Evolutionary conservation across 2,888 invertebrate species (phyloP).

Genomic region (Chrysotoxum bicinctum): DNA sequence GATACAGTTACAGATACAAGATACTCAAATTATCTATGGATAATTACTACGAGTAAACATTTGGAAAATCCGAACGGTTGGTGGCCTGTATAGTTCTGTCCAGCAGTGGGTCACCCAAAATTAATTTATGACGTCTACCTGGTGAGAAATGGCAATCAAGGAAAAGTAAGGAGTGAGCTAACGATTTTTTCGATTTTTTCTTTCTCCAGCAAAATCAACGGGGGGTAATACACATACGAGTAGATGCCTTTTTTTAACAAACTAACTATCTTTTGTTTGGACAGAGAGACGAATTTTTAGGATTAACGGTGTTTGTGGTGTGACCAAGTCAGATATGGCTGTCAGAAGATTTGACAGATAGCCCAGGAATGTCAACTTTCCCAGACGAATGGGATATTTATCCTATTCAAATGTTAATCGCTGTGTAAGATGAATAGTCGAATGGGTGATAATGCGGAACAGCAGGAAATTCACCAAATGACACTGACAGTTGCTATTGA

Average conservation of each 20-base stretch:
- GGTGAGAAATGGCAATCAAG: slow-evolving; percentile 62
- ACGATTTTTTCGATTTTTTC: slow-evolving; percentile 8
- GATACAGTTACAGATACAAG: slow-evolving; percentile 10
- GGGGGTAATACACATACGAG: slow-evolving; percentile 13
- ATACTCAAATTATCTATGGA: slow-evolving; percentile 51
- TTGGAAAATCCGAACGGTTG: slow-evolving; percentile 36
- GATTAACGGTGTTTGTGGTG: slow-evolving; percentile 47
- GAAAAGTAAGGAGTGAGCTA: slow-evolving; percentile 23
- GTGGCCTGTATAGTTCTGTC: slow-evolving; percentile 26
- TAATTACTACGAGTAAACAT: slow-evolving; percentile 57
- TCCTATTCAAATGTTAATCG: slow-evolving; percentile 55
- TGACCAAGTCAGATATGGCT: slow-evolving; percentile 5
- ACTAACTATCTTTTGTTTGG: slow-evolving; percentile 51
- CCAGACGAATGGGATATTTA: slow-evolving; percentile 41
- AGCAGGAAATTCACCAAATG: slow-evolving; percentile 37
- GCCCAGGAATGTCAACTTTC: slow-evolving; percentile 38
- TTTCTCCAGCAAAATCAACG: slow-evolving; percentile 33
- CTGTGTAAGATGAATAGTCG: slow-evolving; percentile 21
- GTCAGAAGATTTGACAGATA: slow-evolving; percentile 57
- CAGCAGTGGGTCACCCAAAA: slow-evolving; percentile 53
- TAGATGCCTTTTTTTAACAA: neutral
- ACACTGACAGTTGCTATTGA: slow-evolving; percentile 42
- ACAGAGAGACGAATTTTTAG: slow-evolving; percentile 42
- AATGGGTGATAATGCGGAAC: slow-evolving; percentile 43
- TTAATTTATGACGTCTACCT: slow-evolving; percentile 51